A percentile compares a stretch with the other conserved stretches of the same genome.
phyloP scores from a whole-genome alignment of 2,797 vertebrate genomes.

The Microtus californicus region DNA sequence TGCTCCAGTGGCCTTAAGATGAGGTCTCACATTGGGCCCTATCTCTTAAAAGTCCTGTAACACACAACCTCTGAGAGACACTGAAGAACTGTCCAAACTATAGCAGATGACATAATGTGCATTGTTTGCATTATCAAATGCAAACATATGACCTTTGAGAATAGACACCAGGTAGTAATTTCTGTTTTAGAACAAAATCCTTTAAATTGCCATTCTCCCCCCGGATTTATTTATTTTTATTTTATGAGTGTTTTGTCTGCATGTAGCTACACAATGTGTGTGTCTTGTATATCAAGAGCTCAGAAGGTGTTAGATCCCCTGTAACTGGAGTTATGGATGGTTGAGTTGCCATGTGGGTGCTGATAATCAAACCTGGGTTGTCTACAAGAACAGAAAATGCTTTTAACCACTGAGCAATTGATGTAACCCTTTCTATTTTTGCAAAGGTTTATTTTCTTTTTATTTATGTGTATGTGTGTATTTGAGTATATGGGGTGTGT shows the following conservation, averaged over 20 bases:
- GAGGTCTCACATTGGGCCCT: background rate
- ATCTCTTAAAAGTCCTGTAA: background rate
- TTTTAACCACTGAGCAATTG: background rate
- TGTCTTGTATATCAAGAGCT: background rate
- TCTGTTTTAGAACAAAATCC: background rate
- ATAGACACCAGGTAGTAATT: background rate
- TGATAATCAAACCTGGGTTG: background rate
- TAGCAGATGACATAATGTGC: background rate
- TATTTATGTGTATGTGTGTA: background rate
- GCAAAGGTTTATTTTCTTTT: background rate
- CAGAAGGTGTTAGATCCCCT: background rate
- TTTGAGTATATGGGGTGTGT: background rate
- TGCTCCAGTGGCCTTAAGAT: background rate
- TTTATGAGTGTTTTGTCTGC: background rate
- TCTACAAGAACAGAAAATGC: background rate
- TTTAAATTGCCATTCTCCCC: background rate
- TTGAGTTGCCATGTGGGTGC: background rate
- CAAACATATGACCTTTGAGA: background rate
- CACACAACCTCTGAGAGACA: background rate
- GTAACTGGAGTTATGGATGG: background rate
- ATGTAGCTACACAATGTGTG: background rate
- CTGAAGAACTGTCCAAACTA: background rate
- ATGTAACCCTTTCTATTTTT: background rate
- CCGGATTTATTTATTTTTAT: background rate
- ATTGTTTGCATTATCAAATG: background rate